phyloP scores from a whole-genome alignment of 2,888 invertebrate species.

The Cephus nigrinus region DNA sequence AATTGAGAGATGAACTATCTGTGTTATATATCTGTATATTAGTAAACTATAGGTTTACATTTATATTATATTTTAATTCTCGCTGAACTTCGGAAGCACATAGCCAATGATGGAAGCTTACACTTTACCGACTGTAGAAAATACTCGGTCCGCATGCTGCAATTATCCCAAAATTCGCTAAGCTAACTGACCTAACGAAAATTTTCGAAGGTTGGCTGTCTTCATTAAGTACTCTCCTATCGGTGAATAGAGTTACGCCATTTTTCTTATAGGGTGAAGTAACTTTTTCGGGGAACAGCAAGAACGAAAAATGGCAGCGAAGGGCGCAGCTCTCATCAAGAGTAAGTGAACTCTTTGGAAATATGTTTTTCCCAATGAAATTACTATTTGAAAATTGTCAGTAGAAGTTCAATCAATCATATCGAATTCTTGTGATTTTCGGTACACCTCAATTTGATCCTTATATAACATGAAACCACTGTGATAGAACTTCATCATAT shows the following conservation, averaged over 20 bases:
- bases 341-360: slow-evolving; percentile 31
- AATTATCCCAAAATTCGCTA: too few relatives aligned
- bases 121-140: too few relatives aligned
- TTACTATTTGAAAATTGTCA: background rate
- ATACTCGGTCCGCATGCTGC: too few relatives aligned
- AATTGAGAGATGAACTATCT: too few relatives aligned
- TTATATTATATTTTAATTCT: too few relatives aligned
- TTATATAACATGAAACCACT: slow-evolving; percentile 23
- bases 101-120: too few relatives aligned
- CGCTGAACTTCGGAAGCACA: too few relatives aligned
- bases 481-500: background rate
- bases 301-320: slow-evolving; percentile 37
- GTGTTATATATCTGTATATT: too few relatives aligned
- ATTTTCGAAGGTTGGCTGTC: too few relatives aligned
- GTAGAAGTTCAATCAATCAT: background rate
- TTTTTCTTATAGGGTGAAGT: background rate
- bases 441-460: slow-evolving; percentile 10
- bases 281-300: background rate
- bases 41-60: too few relatives aligned
- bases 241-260: background rate
- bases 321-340: slow-evolving; percentile 31
- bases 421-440: background rate
- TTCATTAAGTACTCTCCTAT: too few relatives aligned
- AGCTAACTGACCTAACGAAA: too few relatives aligned
- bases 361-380: background rate